These are phyloP conservation scores for Montipora efflorescens DNA, from an alignment of 64 coral and sea anemone genomes.

Conservation along the genomic window DNA sequence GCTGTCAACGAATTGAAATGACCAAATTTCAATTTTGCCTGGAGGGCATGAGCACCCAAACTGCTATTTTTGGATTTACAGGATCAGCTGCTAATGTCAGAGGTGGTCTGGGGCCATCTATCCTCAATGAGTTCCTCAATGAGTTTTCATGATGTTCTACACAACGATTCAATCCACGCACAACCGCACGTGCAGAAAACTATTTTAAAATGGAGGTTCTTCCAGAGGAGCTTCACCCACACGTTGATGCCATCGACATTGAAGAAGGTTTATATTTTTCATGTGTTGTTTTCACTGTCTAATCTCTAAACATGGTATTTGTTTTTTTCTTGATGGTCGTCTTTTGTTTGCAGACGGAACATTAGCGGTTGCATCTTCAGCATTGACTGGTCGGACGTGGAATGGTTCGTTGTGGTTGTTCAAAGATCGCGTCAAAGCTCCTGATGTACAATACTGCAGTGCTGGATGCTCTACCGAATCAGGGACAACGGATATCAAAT, in stretches of 20 bases:
- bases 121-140: too few relatives aligned
- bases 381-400: conserved; percentile 86
- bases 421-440: conserved; percentile 91
- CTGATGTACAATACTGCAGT: conserved; percentile 83
- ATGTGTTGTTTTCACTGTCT: neutral
- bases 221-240: conserved; percentile 77
- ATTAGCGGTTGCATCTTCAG: conserved; percentile 86
- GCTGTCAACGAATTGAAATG: too few relatives aligned
- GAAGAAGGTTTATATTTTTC: conserved; percentile 73
- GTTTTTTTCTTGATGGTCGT: neutral
- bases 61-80: too few relatives aligned
- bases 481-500: conserved; percentile 83
- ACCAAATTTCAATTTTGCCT: too few relatives aligned
- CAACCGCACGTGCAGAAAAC: conserved; percentile 47
- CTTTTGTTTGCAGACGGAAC: conserved; percentile 73
- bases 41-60: too few relatives aligned
- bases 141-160: neutral
- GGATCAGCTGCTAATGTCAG: too few relatives aligned
- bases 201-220: conserved; percentile 91
- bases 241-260: conserved; percentile 91
- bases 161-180: neutral
- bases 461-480: conserved; percentile 80
- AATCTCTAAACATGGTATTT: neutral
- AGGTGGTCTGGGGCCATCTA: too few relatives aligned
- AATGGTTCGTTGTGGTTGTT: conserved; percentile 95